phyloP scores from a whole-genome alignment of 1,140 invertebrate species.

The Drosophila auraria region DNA sequence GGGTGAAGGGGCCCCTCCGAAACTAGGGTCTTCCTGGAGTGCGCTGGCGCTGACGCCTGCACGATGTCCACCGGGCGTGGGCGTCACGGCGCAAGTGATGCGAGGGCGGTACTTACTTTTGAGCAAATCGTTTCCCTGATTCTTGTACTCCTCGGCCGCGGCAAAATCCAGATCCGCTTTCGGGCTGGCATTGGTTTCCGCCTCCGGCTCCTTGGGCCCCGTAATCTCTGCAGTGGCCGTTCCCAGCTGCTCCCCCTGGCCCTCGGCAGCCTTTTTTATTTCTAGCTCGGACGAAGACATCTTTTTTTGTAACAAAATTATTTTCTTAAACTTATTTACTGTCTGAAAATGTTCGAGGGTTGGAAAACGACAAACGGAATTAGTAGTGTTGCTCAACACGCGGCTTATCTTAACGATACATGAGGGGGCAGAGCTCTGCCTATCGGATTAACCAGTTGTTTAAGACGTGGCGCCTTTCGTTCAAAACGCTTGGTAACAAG shows the following conservation, averaged over 20 bases:
- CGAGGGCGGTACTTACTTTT: constrained; percentile 89
- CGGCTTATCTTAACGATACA: constrained; percentile 40
- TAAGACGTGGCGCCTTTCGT: neutral
- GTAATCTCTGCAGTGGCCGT: constrained; percentile 37
- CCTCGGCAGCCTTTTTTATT: constrained; percentile 56
- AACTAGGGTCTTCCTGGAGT: constrained; percentile 10
- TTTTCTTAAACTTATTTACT: constrained; percentile 76
- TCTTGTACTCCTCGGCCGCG: constrained; percentile 91
- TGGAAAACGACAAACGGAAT: constrained; percentile 48
- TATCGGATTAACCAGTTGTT: neutral
- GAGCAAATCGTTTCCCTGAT: constrained; percentile 93
- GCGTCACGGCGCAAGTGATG: neutral
- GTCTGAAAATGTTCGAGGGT: constrained; percentile 67
- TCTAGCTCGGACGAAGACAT: constrained; percentile 72
- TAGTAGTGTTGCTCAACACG: constrained; percentile 54
- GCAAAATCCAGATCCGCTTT: constrained; percentile 65
- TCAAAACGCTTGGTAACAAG: neutral
- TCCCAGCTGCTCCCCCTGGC: constrained; percentile 41
- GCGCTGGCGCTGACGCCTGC: neutral
- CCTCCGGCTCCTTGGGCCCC: constrained; percentile 49
- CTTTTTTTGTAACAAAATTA: constrained; percentile 63
- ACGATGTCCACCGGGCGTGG: neutral
- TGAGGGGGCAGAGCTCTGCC: neutral
- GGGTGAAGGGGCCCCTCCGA: constrained; percentile 49
- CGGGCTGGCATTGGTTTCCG: constrained; percentile 39